Conservation (phyloP, 2,113 vertebrate species). For the Thymallus thymallus region DNA sequence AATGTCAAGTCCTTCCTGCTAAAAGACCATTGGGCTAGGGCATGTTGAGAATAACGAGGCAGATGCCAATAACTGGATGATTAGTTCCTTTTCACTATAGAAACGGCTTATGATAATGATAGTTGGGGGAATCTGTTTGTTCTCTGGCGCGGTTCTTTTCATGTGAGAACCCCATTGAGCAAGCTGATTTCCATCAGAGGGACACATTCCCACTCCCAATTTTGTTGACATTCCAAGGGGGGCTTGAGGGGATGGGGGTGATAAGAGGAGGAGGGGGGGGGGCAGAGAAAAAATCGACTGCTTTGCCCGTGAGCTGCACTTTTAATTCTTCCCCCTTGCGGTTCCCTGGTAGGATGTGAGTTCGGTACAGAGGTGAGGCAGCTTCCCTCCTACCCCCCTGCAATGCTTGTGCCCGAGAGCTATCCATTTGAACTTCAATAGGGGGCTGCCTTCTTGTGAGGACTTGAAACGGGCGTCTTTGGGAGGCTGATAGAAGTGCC, state of each 20-base stretch:
- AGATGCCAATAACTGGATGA: constrained; percentile 38
- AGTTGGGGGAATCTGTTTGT: constrained; percentile 35
- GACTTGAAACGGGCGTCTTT: constrained; percentile 72
- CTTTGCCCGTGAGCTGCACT: constrained; percentile 62
- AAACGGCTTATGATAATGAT: constrained; percentile 33
- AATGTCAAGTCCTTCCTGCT: constrained; percentile 46
- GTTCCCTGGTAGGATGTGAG: constrained; percentile 59
- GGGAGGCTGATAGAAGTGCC: constrained; percentile 72
- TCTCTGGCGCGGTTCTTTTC: constrained; percentile 32
- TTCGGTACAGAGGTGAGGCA: constrained; percentile 59
- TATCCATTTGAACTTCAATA: constrained; percentile 78
- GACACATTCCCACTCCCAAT: constrained; percentile 44
- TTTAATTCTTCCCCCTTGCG: constrained; percentile 50
- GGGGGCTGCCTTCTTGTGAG: constrained; percentile 72
- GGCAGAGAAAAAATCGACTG: constrained; percentile 47
- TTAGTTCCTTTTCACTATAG: constrained; percentile 46
- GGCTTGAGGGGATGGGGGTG: constrained; percentile 42
- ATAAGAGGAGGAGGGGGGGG: constrained; percentile 38
- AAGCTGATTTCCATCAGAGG: constrained; percentile 51
- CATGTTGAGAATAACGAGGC: constrained; percentile 42
- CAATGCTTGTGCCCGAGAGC: constrained; percentile 73
- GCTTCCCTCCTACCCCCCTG: constrained; percentile 35
- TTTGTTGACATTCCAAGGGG: constrained; percentile 63
- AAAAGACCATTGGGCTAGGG: constrained; percentile 45
- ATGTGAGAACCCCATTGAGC: constrained; percentile 43